These are phyloP conservation scores for Caprella mutica DNA, from an alignment of 2,888 invertebrate species.

Conservation along the genomic window DNA sequence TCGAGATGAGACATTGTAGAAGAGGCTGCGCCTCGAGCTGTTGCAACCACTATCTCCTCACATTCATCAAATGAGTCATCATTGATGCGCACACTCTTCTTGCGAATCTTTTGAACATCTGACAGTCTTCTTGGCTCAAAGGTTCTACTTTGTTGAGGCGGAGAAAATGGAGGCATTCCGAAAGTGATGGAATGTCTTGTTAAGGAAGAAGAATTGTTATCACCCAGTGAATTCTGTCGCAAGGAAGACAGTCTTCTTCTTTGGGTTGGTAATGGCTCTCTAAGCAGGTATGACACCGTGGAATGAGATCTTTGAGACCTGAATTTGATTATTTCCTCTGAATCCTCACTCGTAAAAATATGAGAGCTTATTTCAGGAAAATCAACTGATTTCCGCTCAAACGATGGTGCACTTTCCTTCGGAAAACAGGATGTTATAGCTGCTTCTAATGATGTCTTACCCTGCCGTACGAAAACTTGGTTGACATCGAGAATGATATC, in stretches of 20 bases:
- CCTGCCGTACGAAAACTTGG: slow-evolving; percentile 85
- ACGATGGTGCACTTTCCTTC: slow-evolving; percentile 30
- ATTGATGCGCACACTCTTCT: slow-evolving; percentile 32
- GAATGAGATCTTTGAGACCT: slow-evolving; percentile 32
- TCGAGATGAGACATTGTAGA: slow-evolving; percentile 4
- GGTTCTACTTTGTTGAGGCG: slow-evolving; percentile 17
- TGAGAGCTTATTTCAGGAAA: slow-evolving; percentile 31
- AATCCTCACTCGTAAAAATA: slow-evolving; percentile 32
- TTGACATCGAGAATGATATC: slow-evolving; percentile 83
- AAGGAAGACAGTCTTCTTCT: slow-evolving; percentile 27
- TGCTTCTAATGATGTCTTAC: slow-evolving; percentile 41
- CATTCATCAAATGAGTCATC: slow-evolving; percentile 34
- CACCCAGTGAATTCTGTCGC: slow-evolving; percentile 27
- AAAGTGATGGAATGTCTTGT: slow-evolving; percentile 15
- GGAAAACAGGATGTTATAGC: slow-evolving; percentile 32
- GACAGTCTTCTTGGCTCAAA: slow-evolving; percentile 20
- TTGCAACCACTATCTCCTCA: slow-evolving; percentile 18
- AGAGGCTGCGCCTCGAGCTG: slow-evolving; percentile 15
- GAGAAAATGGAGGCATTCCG: slow-evolving; percentile 26
- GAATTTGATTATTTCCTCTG: slow-evolving; percentile 24
- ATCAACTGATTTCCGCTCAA: slow-evolving; percentile 32
- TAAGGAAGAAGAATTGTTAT: slow-evolving; percentile 12
- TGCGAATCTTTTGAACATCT: slow-evolving; percentile 24
- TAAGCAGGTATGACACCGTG: slow-evolving; percentile 31
- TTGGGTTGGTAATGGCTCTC: slow-evolving; percentile 16